These are phyloP conservation scores for Chondrosia reniformis DNA, from an alignment of 37 sponge, comb jelly and placozoan species.

Conservation along the genomic window DNA sequence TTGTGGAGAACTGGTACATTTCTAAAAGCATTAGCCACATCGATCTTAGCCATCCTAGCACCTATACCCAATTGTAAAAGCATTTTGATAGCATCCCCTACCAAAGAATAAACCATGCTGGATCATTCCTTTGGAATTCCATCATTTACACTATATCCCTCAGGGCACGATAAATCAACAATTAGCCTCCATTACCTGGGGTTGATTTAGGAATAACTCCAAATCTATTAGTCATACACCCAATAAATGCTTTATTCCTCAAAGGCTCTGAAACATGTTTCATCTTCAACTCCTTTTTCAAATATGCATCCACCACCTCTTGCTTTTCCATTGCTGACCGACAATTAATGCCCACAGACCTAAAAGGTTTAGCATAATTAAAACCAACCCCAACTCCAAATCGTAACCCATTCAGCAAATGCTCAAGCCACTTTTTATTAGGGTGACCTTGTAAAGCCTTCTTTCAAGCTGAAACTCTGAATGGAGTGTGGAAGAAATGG, in stretches of 20 bases:
- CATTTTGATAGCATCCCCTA: not conserved
- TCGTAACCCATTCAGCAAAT: not conserved
- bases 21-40: not conserved
- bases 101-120: not conserved
- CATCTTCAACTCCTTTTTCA: not conserved
- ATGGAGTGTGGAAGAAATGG: not conserved
- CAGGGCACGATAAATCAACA: not conserved
- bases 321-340: not conserved
- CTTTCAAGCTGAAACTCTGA: not conserved
- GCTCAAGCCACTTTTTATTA: not conserved
- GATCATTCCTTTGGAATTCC: not conserved
- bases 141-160: not conserved
- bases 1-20: not conserved
- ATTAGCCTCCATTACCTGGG: not conserved
- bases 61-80: not conserved
- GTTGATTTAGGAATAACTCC: slow-evolving; percentile 15
- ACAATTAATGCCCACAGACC: not conserved
- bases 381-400: not conserved
- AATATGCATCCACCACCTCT: not conserved
- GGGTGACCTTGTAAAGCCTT: not conserved
- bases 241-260: no score
- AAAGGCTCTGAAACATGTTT: not conserved
- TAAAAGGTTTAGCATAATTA: not conserved
- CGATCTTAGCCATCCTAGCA: not conserved
- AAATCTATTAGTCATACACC: not conserved